Base-by-base conservation (phyloP, 2,113 vertebrate genomes). In the Sylvietta virens region DNA sequence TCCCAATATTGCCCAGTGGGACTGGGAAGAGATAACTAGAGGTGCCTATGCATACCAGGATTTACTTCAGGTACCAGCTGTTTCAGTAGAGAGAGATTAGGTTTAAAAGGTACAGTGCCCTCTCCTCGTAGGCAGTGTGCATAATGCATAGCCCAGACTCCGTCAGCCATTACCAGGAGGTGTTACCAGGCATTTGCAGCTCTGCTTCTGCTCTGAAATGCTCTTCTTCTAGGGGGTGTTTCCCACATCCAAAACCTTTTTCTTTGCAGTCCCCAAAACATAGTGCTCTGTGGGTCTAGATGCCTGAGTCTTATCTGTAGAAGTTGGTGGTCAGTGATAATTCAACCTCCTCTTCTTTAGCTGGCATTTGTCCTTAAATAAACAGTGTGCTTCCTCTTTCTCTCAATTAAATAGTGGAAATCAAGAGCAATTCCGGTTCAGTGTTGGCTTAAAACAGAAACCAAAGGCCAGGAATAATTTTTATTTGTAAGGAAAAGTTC, bases 391-490 rank as follows among this genome's bases (percentile, higher is more conserved):
- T 94, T 97, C 94, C 95, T 88, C 66, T 87, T 86, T 69, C 33
- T 92, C 76, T 65, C 72, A 86, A 62, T 90, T 90, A 94, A 71
- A 60, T 85, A 74, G 64, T 50, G n/a, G 56, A 94, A 94, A 97
- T 96, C 71, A 96, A 94, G 90, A 94, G 67, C 76, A 77, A 94
- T 96, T 95, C 95, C 22, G 2, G 70, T 33, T 85, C 56, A 51
- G 22, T 47, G 71, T 80, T 78, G 72, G 71, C 60, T 96, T 81
- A 81, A 96, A 96, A 94, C 71, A 96, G 94, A 95, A 96, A 96
- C 79, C 1, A 53, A 92, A 93, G 94, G 74, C 71, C 71, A 88
- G 44, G 45, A 80, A 54, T 83, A 61, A 13, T 90, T 94, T 91
- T 93, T 77, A n/a, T 95, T 94, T 88, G 58, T 78, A 83, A 90